Evolutionary conservation across 2,113 vertebrate genomes (phyloP), one percentile per base, ranked within the genome.

Genomic region (Cynocephalus volans): DNA sequence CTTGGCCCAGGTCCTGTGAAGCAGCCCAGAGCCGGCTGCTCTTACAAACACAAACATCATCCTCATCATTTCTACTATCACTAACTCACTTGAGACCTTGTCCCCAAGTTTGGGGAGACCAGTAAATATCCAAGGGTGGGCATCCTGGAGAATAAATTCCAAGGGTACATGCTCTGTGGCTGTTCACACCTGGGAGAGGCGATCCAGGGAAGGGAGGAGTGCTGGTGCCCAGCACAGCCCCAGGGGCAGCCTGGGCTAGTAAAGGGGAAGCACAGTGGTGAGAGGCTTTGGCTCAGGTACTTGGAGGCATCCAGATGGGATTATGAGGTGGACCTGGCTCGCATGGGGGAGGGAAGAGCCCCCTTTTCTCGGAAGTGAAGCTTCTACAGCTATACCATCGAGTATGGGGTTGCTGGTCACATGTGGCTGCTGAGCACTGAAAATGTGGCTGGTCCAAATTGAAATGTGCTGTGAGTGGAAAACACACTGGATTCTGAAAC

Each of bases 381-480:
- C 64, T 90, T 62, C 90, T 33, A n/a, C 41, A 73, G 65, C 50
- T 0, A 28, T 2, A 23, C 33, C 14, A 79, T 45, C 76, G 48
- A 60, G 19, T 0, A 1, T 2, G 26, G 50, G 52, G 52, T 5
- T n/a, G 5, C 48, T 28, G 73, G 12, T 12, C 36, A 64, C 54
- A 1, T 3, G 62, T 17, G 56, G 72, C 45, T 54, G 12, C 28
- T 0, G n/a, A 45, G 69, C 62, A 90, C 33, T 3, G 45, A 54
- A 17, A 14, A 24, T 0, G 3, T 7, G 62, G n/a, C 87, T 13
- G 9, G 48, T 13, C 17, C 48, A 26, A 28, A 3, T 1, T 0
- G 18, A 65, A 8, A 12, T 15, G 19, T n/a, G 36, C 17, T 26
- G 4, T 3, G 67, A 58, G 75, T 0, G 8, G 11, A 21, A 26